phyloP scores from a whole-genome alignment of 2,113 vertebrate species.

The Caretta caretta region DNA sequence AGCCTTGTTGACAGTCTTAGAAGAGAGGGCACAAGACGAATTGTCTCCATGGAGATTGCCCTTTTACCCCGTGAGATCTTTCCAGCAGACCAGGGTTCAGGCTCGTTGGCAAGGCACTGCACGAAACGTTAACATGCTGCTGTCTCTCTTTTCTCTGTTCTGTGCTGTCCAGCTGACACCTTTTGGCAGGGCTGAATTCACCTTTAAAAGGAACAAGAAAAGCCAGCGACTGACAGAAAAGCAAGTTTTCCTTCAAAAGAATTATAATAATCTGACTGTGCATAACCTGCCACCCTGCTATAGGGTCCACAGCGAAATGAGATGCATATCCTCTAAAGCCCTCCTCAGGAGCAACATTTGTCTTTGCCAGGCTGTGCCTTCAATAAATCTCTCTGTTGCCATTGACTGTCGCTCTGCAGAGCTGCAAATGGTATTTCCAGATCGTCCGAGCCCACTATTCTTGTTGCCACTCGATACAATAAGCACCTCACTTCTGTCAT shows the following conservation, averaged over 20 bases:
- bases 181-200: not conserved
- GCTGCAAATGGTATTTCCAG: not conserved
- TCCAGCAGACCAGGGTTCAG: not conserved
- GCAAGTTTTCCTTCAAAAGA: not conserved
- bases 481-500: not conserved
- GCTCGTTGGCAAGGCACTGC: not conserved
- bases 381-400: conserved; percentile 18
- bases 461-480: not conserved
- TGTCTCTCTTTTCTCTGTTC: not conserved
- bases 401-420: conserved; percentile 3
- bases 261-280: not conserved
- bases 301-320: not conserved
- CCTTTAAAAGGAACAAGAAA: not conserved
- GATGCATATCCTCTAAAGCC: not conserved
- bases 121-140: not conserved
- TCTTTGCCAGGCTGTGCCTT: conserved; percentile 29
- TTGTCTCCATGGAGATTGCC: not conserved
- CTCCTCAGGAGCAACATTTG: not conserved
- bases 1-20: not conserved
- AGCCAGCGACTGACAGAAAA: not conserved
- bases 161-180: not conserved
- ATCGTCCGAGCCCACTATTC: not conserved
- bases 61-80: not conserved
- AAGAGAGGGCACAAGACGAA: not conserved
- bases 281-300: not conserved